These are phyloP conservation scores for Orthonychiurus folsomi DNA, from an alignment of 2,888 invertebrate species.

Conservation along the genomic window DNA sequence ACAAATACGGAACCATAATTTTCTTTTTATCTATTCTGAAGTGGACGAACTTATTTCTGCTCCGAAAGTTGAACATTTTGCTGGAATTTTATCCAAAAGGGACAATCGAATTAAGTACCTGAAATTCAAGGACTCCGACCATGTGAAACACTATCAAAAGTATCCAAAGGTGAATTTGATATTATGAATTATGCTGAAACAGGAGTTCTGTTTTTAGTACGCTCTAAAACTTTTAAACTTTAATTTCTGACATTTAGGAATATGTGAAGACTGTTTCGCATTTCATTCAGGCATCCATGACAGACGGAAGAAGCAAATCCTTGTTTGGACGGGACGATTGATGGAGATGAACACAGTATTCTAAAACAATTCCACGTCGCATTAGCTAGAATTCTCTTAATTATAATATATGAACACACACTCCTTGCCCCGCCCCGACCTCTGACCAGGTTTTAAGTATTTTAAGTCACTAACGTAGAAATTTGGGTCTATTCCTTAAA, in stretches of 20 bases:
- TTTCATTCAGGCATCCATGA: constrained; percentile 16
- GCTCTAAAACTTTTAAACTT: constrained; percentile 7
- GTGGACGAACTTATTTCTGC: constrained; percentile 59
- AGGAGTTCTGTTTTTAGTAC: background rate
- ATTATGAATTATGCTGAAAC: background rate
- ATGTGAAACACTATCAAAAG: constrained; percentile 60
- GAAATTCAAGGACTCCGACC: constrained; percentile 60
- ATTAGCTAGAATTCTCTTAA: too few relatives aligned
- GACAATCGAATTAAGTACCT: constrained; percentile 31
- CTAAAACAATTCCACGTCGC: background rate
- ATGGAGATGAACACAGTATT: constrained; percentile 5
- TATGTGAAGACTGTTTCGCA: constrained; percentile 9
- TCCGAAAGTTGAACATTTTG: constrained; percentile 41
- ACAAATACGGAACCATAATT: constrained; percentile 27
- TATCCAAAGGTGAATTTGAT: constrained; percentile 50
- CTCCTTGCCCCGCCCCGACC: too few relatives aligned
- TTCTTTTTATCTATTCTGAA: constrained; percentile 59
- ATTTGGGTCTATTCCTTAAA: too few relatives aligned
- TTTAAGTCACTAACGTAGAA: too few relatives aligned
- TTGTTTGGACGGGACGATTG: background rate
- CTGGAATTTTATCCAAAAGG: constrained; percentile 18
- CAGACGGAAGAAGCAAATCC: background rate
- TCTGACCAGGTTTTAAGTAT: too few relatives aligned
- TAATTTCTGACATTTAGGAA: constrained; percentile 11
- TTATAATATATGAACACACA: too few relatives aligned